Evolutionary conservation across 2,888 invertebrate species (phyloP).

Genomic region (Tipula unca): DNA sequence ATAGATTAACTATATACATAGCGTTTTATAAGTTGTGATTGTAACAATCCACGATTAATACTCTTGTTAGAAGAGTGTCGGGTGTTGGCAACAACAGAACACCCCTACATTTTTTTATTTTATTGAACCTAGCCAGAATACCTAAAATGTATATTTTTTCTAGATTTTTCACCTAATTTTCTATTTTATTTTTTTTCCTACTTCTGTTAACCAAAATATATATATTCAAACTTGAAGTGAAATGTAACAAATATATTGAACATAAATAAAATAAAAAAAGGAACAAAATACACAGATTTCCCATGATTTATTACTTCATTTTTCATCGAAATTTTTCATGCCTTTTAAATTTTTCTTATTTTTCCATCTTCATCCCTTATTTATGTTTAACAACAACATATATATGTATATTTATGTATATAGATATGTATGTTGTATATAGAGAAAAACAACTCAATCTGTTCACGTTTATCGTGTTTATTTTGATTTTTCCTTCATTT

Average conservation of each 20-base stretch:
- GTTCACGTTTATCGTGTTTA: neutral
- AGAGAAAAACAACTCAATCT: neutral
- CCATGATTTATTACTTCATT: neutral
- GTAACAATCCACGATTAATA: no score
- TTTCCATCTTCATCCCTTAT: neutral
- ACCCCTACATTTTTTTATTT: no score
- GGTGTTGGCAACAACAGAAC: no score
- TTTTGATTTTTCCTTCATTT: neutral
- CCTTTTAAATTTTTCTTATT: neutral
- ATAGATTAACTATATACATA: no score
- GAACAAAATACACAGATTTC: neutral
- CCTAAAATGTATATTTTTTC: neutral
- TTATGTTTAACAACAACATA: neutral
- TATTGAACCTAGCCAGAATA: neutral
- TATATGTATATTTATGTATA: neutral
- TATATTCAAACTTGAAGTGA: neutral
- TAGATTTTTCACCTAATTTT: neutral
- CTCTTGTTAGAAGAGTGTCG: no score
- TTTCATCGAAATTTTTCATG: neutral
- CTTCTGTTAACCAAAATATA: neutral
- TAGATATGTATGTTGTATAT: neutral
- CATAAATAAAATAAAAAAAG: neutral
- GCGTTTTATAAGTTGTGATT: no score
- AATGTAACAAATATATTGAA: constrained; percentile 8
- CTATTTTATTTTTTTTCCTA: neutral